Conservation (phyloP, 2,888 invertebrate species). For the Tenthredo distinguenda region DNA sequence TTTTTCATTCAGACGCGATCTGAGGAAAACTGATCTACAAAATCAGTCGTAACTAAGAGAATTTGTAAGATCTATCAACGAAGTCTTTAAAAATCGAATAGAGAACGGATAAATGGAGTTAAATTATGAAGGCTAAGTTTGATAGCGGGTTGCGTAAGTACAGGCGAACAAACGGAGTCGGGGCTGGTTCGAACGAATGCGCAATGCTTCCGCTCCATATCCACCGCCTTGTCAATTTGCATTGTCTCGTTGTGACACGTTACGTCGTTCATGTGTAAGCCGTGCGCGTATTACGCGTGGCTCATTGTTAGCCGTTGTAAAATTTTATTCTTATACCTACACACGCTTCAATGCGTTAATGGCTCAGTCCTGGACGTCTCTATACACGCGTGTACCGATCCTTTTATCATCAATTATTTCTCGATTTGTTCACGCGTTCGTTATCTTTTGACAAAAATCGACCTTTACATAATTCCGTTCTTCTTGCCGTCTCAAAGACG, state of each 20-base stretch:
- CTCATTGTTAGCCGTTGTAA: conserved; percentile 22
- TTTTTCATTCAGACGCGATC: no score
- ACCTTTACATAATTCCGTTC: neutral
- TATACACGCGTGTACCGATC: neutral
- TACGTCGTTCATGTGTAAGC: conserved; percentile 30
- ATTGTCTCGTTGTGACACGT: conserved; percentile 29
- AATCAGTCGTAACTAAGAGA: no score
- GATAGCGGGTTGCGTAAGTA: conserved; percentile 28
- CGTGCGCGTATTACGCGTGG: conserved; percentile 21
- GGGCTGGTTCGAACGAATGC: conserved; percentile 40
- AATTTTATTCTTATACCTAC: conserved; percentile 25
- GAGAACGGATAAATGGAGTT: neutral
- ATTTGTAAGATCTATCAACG: neutral
- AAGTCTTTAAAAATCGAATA: neutral
- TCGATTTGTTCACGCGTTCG: neutral
- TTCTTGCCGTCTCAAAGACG: neutral
- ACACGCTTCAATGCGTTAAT: neutral
- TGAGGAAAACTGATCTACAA: neutral
- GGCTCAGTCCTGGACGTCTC: neutral
- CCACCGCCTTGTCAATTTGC: conserved; percentile 48
- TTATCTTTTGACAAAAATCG: neutral
- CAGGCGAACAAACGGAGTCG: neutral
- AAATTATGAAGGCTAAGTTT: neutral
- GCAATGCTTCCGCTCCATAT: conserved; percentile 49
- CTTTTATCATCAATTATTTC: neutral